phyloP scores from a whole-genome alignment of 2,888 invertebrate species.

The Athetis lepigone region DNA sequence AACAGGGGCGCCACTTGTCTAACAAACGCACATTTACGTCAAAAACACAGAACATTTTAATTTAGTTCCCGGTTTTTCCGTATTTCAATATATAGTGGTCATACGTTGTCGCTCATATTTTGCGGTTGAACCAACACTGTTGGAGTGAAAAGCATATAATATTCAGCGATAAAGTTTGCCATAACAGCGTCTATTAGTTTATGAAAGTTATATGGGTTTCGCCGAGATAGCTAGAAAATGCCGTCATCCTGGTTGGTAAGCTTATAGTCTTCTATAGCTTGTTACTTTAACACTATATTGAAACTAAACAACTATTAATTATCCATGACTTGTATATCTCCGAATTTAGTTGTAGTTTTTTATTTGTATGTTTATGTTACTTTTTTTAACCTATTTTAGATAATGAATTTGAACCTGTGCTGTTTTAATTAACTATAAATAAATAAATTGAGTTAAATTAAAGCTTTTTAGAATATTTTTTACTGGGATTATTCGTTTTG shows the following conservation, averaged over 20 bases:
- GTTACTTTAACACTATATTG: not conserved
- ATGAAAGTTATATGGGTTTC: constrained; percentile 51
- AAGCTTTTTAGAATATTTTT: no score
- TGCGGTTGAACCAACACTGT: constrained; percentile 44
- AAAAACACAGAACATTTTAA: not conserved
- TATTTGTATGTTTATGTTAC: no score
- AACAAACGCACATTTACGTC: not conserved
- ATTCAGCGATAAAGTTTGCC: constrained; percentile 27
- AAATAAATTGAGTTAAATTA: no score
- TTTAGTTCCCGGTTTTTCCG: constrained; percentile 14
- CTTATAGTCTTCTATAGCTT: not conserved
- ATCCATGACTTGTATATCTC: no score
- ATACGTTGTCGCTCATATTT: constrained; percentile 12
- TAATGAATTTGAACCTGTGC: no score
- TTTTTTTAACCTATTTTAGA: no score
- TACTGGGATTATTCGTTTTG: no score
- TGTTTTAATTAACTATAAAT: no score
- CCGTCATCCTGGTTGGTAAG: constrained; percentile 21
- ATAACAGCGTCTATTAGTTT: constrained; percentile 34
- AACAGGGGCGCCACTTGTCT: constrained; percentile 6
- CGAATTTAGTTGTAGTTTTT: no score
- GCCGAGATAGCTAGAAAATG: constrained; percentile 26
- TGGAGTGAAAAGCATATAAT: constrained; percentile 30
- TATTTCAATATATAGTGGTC: constrained; percentile 1
- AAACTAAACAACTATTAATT: not conserved